Percentiles rank a stretch among this genome's conserved stretches.
These are phyloP conservation scores for Glyphotaelius pellucidus DNA, from an alignment of 2,888 invertebrate genomes.

Conservation along the genomic window DNA sequence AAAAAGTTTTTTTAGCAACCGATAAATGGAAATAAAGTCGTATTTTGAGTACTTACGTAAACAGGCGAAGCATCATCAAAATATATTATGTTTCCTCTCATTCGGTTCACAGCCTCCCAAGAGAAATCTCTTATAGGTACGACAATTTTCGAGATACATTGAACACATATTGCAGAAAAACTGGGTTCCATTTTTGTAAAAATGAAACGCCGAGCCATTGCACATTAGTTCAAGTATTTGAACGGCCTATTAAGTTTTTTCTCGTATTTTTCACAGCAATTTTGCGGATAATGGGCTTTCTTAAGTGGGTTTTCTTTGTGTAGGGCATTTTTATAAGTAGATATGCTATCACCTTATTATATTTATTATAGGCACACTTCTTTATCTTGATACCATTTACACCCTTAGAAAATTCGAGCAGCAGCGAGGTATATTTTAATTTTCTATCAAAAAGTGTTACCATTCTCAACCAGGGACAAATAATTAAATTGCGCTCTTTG, in stretches of 20 bases:
- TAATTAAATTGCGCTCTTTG: no score
- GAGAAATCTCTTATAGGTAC: conserved; percentile 2
- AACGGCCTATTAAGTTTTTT: neutral
- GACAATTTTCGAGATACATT: neutral
- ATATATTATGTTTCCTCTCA: neutral
- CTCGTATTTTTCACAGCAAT: conserved; percentile 26
- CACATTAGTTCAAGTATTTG: conserved; percentile 6
- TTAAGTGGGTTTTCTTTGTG: neutral
- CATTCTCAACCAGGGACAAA: no score
- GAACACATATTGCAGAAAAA: conserved; percentile 5
- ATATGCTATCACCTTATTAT: neutral
- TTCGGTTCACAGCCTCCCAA: neutral
- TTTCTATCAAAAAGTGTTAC: neutral
- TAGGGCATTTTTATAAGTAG: neutral
- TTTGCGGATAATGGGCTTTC: neutral
- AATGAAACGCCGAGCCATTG: conserved; percentile 16
- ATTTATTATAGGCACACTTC: neutral
- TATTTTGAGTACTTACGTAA: neutral
- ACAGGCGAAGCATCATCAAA: neutral
- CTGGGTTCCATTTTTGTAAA: neutral
- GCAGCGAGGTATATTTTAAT: neutral
- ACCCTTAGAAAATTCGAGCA: neutral
- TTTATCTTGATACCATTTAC: neutral
- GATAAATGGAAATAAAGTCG: neutral
- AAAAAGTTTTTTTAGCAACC: neutral